A percentile compares a stretch with the other conserved stretches of the same genome.
Conservation (phyloP, 2,797 vertebrate genomes). For the Pangasius larnaudii region DNA sequence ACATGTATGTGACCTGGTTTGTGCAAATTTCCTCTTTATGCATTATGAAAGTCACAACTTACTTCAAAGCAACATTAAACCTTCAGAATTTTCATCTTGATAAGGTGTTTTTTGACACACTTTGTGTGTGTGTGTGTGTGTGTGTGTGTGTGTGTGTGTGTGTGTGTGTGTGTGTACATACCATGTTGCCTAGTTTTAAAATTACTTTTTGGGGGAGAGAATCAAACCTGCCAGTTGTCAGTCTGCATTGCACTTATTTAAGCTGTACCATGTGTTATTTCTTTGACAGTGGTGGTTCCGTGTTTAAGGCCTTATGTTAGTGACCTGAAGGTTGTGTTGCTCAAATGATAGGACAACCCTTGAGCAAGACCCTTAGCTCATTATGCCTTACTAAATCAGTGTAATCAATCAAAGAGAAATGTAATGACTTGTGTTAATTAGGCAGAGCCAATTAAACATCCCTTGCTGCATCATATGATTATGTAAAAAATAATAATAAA, state of each 20-base stretch:
- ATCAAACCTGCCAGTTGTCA: neutral
- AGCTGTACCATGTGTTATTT: neutral
- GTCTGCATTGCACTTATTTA: neutral
- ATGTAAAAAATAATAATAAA: too few relatives aligned
- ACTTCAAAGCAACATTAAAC: slow-evolving; percentile 37
- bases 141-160: too few relatives aligned
- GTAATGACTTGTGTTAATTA: neutral
- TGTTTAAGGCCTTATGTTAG: neutral
- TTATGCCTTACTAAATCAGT: neutral
- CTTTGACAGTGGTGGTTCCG: neutral
- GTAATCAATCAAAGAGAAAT: too few relatives aligned
- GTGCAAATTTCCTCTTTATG: slow-evolving; percentile 65
- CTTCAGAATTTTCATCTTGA: neutral
- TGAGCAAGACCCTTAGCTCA: neutral
- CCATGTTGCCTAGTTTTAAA: neutral
- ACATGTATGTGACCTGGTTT: slow-evolving; percentile 60
- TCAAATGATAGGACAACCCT: neutral
- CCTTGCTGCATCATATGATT: neutral
- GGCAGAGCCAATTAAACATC: neutral
- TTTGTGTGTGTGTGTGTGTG: too few relatives aligned
- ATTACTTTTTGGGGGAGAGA: neutral
- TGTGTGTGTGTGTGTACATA: neutral
- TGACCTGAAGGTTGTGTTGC: neutral
- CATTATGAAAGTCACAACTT: slow-evolving; percentile 37
- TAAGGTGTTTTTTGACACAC: neutral